phyloP scores from a whole-genome alignment of 2,888 invertebrate genomes.

The Lordiphosa fenestrarum region DNA sequence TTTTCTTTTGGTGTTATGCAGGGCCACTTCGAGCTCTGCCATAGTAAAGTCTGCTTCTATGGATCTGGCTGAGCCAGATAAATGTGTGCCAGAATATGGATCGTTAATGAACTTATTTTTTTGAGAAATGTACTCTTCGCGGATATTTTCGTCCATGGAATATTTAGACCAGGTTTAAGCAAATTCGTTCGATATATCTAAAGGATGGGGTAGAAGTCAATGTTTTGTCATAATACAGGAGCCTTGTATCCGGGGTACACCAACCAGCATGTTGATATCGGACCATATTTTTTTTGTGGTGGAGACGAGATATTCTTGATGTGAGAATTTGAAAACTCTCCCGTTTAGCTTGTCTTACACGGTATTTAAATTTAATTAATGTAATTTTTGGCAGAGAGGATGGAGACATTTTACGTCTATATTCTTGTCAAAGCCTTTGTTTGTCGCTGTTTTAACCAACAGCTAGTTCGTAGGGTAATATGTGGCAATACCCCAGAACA shows the following conservation, averaged over 20 bases:
- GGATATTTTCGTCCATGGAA: neutral
- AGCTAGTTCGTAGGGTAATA: too few species aligned
- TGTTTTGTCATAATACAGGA: neutral
- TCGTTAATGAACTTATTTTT: neutral
- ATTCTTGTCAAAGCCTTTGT: too few species aligned
- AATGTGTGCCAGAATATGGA: too few species aligned
- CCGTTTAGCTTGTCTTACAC: neutral
- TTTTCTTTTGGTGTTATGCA: neutral
- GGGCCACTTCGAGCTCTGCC: neutral
- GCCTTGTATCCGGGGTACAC: too few species aligned
- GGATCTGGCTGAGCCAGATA: neutral
- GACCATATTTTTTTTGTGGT: neutral
- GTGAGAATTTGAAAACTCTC: neutral
- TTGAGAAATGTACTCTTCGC: neutral
- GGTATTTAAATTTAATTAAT: neutral
- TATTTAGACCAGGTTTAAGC: neutral
- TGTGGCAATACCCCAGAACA: too few species aligned
- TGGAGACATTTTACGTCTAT: too few species aligned
- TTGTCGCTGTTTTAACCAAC: too few species aligned
- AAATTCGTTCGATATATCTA: neutral
- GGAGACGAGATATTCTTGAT: neutral
- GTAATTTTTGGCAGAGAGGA: too few species aligned
- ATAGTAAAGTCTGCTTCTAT: neutral
- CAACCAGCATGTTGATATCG: neutral
- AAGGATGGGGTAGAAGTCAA: neutral